Percentiles rank a stretch among this genome's conserved stretches.
phyloP scores from a whole-genome alignment of 1,140 invertebrate species.

The Frieseomelitta varia region DNA sequence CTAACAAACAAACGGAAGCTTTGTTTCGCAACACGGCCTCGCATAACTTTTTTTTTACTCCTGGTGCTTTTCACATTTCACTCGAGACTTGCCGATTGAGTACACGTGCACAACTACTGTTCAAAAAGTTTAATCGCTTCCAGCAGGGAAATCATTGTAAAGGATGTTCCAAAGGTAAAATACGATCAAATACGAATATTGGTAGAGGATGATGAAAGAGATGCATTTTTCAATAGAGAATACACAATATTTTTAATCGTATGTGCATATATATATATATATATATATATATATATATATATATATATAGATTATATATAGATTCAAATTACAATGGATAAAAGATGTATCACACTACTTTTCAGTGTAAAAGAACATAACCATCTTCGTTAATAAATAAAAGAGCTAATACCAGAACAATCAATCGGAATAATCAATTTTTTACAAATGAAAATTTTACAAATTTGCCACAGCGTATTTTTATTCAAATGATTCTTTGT shows the following conservation, averaged over 20 bases:
- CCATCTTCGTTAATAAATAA: no score
- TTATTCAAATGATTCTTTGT: no score
- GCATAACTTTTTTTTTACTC: neutral
- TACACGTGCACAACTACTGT: no score
- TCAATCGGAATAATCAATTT: neutral
- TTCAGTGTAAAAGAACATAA: neutral
- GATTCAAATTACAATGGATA: neutral
- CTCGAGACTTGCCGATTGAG: neutral
- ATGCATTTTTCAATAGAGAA: neutral
- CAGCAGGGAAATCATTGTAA: neutral
- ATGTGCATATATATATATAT: no score
- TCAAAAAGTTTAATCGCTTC: neutral
- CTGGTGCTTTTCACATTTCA: conserved; percentile 5
- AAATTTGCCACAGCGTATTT: neutral
- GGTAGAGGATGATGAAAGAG: neutral
- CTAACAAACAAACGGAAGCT: neutral
- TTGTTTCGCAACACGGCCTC: neutral
- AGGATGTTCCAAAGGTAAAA: neutral
- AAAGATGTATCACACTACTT: neutral
- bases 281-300: no score
- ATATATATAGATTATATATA: no score
- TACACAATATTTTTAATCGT: neutral
- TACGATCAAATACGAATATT: neutral
- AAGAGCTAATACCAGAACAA: no score
- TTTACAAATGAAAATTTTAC: neutral